phyloP scores from a whole-genome alignment of 2,113 vertebrate species.

The Clarias batrachus region DNA sequence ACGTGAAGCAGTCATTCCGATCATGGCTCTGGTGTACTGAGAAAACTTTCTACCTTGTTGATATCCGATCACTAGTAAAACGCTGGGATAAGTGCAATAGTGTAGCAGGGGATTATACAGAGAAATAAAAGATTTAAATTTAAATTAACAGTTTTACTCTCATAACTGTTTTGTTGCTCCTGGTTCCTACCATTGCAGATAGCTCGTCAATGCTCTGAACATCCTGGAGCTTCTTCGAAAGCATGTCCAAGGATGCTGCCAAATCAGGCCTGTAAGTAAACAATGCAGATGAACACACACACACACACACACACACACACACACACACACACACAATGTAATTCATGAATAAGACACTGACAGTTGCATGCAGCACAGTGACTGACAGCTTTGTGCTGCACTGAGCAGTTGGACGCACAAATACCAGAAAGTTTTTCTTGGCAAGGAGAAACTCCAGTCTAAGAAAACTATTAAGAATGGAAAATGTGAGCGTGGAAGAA shows the following conservation, averaged over 20 bases:
- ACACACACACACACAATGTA: conserved; percentile 28
- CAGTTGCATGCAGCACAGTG: conserved; percentile 37
- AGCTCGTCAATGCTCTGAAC: conserved; percentile 87
- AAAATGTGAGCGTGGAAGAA: conserved; percentile 30
- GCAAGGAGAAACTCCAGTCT: conserved; percentile 13
- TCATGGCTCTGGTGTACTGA: too few relatives aligned
- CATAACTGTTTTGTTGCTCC: too few relatives aligned
- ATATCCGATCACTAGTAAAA: too few relatives aligned
- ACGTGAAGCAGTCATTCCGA: too few relatives aligned
- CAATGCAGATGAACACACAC: conserved; percentile 26
- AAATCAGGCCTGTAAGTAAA: conserved; percentile 74
- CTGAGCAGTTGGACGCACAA: neutral
- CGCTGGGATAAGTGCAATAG: too few relatives aligned
- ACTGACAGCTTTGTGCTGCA: conserved; percentile 44
- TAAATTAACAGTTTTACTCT: too few relatives aligned
- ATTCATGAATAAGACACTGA: neutral
- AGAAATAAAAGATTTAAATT: too few relatives aligned
- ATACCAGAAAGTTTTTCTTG: conserved; percentile 34
- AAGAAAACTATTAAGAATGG: conserved; percentile 22
- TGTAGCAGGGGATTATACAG: too few relatives aligned
- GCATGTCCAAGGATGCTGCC: conserved; percentile 70
- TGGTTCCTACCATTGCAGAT: conserved; percentile 80
- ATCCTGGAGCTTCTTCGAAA: conserved; percentile 79
- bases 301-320: conserved; percentile 17
- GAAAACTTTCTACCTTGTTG: too few relatives aligned